Percentiles rank a stretch among this genome's conserved stretches.
Evolutionary conservation across 2,888 invertebrate species (phyloP).

Genomic region (Ptilodon capucinus): DNA sequence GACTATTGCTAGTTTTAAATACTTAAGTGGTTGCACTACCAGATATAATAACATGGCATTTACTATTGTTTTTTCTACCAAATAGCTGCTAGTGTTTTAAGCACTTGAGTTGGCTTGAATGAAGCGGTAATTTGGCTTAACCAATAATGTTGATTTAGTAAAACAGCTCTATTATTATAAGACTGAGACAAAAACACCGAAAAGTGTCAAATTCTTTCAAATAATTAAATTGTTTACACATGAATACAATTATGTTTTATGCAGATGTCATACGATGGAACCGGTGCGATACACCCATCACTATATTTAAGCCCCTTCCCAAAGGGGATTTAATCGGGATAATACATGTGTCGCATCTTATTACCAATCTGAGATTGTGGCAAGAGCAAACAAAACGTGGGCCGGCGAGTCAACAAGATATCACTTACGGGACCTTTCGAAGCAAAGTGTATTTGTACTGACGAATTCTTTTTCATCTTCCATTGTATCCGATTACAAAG

Average conservation of each 20-base stretch:
- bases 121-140: too few species aligned
- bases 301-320: constrained; percentile 69
- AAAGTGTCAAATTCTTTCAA: too few species aligned
- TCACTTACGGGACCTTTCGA: constrained; percentile 68
- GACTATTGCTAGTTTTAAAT: too few species aligned
- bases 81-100: too few species aligned
- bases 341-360: constrained; percentile 81
- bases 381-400: constrained; percentile 70
- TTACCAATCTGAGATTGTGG: constrained; percentile 78
- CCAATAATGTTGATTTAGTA: too few species aligned
- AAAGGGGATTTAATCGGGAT: constrained; percentile 74
- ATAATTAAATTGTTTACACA: too few species aligned
- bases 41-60: too few species aligned
- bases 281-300: constrained; percentile 56
- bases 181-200: too few species aligned
- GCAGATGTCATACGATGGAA: constrained; percentile 30
- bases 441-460: constrained; percentile 68
- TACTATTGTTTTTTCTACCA: too few species aligned
- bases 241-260: constrained; percentile 12
- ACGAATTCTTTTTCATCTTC: constrained; percentile 62
- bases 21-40: too few species aligned
- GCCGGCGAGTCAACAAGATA: constrained; percentile 73
- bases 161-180: too few species aligned
- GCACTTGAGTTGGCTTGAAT: too few species aligned
- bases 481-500: constrained; percentile 50